phyloP scores from a whole-genome alignment of 2,888 invertebrate species.

The Leucophora obtusa region DNA sequence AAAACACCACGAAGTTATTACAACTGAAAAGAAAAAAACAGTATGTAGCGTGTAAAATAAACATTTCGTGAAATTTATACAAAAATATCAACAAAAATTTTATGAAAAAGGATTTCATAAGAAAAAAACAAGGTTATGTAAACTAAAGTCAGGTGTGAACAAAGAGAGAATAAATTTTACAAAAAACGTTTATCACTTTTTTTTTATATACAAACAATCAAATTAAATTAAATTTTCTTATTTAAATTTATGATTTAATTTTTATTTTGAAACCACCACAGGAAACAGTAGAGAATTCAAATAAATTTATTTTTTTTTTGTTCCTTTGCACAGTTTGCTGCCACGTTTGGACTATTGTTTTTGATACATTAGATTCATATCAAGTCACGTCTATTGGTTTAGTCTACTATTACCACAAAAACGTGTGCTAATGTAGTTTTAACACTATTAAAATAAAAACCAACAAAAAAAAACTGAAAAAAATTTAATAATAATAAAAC shows the following conservation, averaged over 20 bases:
- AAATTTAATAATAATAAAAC: neutral
- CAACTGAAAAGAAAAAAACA: neutral
- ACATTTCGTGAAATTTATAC: constrained; percentile 10
- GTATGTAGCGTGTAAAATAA: neutral
- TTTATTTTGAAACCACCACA: neutral
- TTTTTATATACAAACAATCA: constrained; percentile 23
- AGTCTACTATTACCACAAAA: constrained; percentile 45
- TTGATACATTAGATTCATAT: constrained; percentile 54
- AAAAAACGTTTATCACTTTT: neutral
- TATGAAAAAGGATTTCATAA: constrained; percentile 31
- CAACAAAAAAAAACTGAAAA: constrained; percentile 1
- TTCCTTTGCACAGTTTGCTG: constrained; percentile 10
- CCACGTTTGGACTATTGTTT: constrained; percentile 37
- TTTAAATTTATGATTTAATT: constrained; percentile 37
- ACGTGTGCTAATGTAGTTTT: constrained; percentile 39
- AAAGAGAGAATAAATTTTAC: neutral
- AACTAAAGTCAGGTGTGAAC: constrained; percentile 31
- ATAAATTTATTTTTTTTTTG: neutral
- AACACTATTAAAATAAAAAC: constrained; percentile 35
- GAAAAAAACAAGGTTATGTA: neutral
- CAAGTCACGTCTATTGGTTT: constrained; percentile 59
- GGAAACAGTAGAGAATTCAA: constrained; percentile 6
- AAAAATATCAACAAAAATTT: constrained; percentile 30
- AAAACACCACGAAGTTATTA: constrained; percentile 11
- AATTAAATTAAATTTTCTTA: constrained; percentile 33